A percentile compares a stretch with the other conserved stretches of the same genome.
Conservation (phyloP, 2,888 invertebrate genomes). For the Morpho achilles region DNA sequence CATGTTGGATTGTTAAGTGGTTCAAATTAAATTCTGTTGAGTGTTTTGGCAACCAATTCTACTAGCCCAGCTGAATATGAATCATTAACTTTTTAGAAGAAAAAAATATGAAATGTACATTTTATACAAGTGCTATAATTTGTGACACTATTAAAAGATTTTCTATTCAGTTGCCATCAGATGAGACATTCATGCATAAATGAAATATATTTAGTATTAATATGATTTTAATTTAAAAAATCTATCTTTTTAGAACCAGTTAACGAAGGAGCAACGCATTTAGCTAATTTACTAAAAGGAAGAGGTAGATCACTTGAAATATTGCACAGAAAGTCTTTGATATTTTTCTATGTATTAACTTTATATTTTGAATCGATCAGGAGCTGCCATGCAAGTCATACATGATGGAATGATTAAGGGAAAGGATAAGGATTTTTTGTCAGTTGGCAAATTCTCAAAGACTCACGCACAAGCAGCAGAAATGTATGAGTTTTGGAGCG, state of each 20-base stretch:
- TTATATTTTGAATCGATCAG: conserved; percentile 28
- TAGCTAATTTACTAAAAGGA: conserved; percentile 46
- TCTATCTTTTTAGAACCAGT: conserved; percentile 37
- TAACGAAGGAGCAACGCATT: conserved; percentile 46
- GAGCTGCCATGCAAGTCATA: conserved; percentile 45
- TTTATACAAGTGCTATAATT: too few relatives aligned
- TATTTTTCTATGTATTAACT: too few relatives aligned
- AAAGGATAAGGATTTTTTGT: conserved; percentile 41
- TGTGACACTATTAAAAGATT: too few relatives aligned
- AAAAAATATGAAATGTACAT: too few relatives aligned
- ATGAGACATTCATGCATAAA: too few relatives aligned
- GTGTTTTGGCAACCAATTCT: too few relatives aligned
- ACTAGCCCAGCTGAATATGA: too few relatives aligned
- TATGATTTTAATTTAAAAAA: background rate
- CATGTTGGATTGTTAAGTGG: too few relatives aligned
- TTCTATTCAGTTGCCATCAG: too few relatives aligned
- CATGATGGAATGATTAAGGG: conserved; percentile 40
- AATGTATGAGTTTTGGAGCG: conserved; percentile 36
- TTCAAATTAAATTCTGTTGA: too few relatives aligned
- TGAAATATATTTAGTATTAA: too few relatives aligned
- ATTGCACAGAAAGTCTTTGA: background rate
- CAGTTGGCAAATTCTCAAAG: conserved; percentile 43
- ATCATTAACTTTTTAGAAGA: too few relatives aligned
- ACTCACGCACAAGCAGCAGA: conserved; percentile 39
- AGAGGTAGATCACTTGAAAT: conserved; percentile 38